Evolutionary conservation across 2,113 vertebrate species (phyloP).

Genomic region (Ictalurus furcatus): DNA sequence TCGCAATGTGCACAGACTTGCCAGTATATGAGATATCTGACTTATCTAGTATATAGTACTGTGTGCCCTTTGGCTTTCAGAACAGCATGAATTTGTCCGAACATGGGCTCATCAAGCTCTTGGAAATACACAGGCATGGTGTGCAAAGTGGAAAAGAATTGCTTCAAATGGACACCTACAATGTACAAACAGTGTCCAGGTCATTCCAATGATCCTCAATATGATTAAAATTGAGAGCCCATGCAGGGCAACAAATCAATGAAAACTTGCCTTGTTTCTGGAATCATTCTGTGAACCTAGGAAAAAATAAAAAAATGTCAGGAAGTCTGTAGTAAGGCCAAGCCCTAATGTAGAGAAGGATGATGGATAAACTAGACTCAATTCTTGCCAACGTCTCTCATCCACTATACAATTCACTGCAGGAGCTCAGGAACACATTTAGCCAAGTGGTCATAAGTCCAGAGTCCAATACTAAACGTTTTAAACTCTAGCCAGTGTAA

Average conservation of each 20-base stretch:
- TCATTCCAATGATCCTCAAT: not conserved
- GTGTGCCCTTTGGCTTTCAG: not conserved
- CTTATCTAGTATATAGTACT: not conserved
- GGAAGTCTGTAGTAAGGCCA: not conserved
- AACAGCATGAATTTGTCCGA: not conserved
- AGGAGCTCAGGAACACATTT: not conserved
- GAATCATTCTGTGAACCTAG: not conserved
- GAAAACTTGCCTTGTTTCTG: constrained; percentile 4
- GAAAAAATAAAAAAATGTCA: not conserved
- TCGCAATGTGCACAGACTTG: not conserved
- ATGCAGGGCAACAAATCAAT: not conserved
- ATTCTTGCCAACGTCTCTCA: not conserved
- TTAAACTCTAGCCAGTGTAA: not conserved
- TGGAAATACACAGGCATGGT: not conserved
- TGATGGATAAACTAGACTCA: not conserved
- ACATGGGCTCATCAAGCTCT: not conserved
- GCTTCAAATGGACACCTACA: not conserved
- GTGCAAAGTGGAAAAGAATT: not conserved
- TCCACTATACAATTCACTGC: not conserved
- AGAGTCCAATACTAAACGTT: not conserved
- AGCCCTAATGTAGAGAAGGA: not conserved
- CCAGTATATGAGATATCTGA: not conserved
- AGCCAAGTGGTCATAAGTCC: not conserved
- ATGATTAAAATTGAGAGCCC: not conserved
- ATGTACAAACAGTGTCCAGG: not conserved